Percentiles rank a stretch among this genome's conserved stretches.
These are phyloP conservation scores for Pogoniulus pusillus DNA, from an alignment of 2,797 vertebrate genomes.

Conservation along the genomic window DNA sequence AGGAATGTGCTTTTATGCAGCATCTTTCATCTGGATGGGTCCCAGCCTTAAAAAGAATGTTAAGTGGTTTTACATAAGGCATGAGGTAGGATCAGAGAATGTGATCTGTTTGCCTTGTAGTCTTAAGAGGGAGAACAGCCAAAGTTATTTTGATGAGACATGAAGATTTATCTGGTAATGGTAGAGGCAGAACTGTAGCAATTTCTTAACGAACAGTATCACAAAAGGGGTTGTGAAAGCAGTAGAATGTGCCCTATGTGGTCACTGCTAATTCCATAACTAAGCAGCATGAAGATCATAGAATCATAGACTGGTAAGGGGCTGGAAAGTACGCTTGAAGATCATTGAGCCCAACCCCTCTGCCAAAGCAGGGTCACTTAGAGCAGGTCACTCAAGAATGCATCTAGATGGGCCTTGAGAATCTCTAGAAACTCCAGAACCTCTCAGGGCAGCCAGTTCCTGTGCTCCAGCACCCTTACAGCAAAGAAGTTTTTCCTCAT, in stretches of 20 bases:
- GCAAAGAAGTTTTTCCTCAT: no score
- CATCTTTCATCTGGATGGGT: slow-evolving; percentile 47
- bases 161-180: background rate
- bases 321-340: no score
- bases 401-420: no score
- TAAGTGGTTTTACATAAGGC: slow-evolving; percentile 65
- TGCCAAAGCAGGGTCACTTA: no score
- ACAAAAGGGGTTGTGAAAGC: background rate
- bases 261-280: background rate
- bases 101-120: slow-evolving; percentile 42
- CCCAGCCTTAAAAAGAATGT: slow-evolving; percentile 53
- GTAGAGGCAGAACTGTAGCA: background rate
- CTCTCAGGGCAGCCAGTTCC: no score
- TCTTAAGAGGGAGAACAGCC: slow-evolving; percentile 3
- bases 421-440: no score
- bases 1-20: slow-evolving; percentile 53
- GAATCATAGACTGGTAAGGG: no score
- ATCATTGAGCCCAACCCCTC: no score
- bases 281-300: background rate
- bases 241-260: background rate
- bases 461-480: no score
- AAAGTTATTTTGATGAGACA: background rate
- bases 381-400: no score
- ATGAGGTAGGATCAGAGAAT: slow-evolving; percentile 49
- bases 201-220: background rate